phyloP scores from a whole-genome alignment of 2,888 invertebrate species.

The Caenorhabditis macrosperma region DNA sequence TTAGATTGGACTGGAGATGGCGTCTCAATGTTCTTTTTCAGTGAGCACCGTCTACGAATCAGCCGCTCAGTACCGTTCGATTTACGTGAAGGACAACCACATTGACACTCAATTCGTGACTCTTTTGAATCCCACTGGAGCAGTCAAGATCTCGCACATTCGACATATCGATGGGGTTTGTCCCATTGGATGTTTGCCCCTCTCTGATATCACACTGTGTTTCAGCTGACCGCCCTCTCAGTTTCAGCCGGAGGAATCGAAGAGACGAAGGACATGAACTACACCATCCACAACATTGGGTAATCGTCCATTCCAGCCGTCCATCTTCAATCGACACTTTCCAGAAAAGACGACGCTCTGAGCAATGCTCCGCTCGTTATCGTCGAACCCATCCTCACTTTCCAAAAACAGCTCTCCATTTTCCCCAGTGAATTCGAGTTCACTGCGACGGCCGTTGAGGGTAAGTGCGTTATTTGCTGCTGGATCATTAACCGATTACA shows the following conservation, averaged over 20 bases:
- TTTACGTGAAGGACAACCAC: slow-evolving; percentile 20
- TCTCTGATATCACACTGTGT: not conserved
- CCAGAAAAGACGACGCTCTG: slow-evolving; percentile 29
- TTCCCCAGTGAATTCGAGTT: slow-evolving; percentile 35
- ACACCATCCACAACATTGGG: slow-evolving; percentile 46
- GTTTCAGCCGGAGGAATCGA: slow-evolving; percentile 57
- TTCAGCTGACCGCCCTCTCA: slow-evolving; percentile 43
- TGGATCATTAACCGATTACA: not conserved
- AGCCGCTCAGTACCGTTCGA: not conserved
- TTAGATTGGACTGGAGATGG: not conserved
- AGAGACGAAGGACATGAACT: slow-evolving; percentile 20
- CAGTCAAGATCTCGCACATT: slow-evolving; percentile 35
- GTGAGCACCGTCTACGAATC: slow-evolving; percentile 43
- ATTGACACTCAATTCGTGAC: slow-evolving; percentile 44
- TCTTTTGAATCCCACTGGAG: slow-evolving; percentile 50
- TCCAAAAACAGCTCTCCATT: slow-evolving; percentile 47
- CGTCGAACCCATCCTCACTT: slow-evolving; percentile 56
- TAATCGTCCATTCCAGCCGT: not conserved
- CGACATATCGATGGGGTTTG: slow-evolving; percentile 47
- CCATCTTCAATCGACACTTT: not conserved
- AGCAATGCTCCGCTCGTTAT: slow-evolving; percentile 31
- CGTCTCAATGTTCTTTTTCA: slow-evolving; percentile 1
- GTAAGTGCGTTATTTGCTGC: not conserved
- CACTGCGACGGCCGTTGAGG: slow-evolving; percentile 24
- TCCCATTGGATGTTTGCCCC: not conserved